A percentile compares a stretch with the other conserved stretches of the same genome.
Evolutionary conservation across 2,113 vertebrate species (phyloP).

Genomic region (Vulpes ferrilata): DNA sequence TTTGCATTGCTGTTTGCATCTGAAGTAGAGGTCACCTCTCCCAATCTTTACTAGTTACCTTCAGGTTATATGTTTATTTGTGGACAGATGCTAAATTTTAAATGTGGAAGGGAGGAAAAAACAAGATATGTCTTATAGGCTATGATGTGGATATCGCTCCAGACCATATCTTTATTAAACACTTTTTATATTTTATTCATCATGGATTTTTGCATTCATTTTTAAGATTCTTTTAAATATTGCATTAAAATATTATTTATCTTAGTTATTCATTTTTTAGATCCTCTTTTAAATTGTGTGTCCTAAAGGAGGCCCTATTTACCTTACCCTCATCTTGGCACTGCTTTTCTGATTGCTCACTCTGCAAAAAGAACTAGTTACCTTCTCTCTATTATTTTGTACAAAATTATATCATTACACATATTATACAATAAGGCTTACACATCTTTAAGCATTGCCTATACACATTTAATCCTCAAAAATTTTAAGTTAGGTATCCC

Average conservation of each 20-base stretch:
- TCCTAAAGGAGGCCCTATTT: not conserved
- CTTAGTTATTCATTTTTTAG: not conserved
- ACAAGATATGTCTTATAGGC: not conserved
- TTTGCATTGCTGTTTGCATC: not conserved
- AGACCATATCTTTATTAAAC: not conserved
- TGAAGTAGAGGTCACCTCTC: not conserved
- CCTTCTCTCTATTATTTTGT: not conserved
- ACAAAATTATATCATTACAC: not conserved
- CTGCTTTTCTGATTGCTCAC: not conserved
- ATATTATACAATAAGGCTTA: not conserved
- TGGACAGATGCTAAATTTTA: not conserved
- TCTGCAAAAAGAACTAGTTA: not conserved
- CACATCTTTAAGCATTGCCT: not conserved
- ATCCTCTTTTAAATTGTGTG: not conserved
- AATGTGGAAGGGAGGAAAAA: not conserved
- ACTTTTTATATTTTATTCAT: not conserved
- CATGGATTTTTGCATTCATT: not conserved
- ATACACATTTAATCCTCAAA: not conserved
- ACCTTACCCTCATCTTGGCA: not conserved
- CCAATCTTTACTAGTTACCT: not conserved
- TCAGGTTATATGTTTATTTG: not conserved
- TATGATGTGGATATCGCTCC: not conserved
- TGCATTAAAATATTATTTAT: not conserved
- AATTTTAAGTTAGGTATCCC: not conserved
- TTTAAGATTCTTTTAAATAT: not conserved